These are phyloP conservation scores for Artibeus jamaicensis DNA, from an alignment of 2,797 vertebrate genomes.

Conservation along the genomic window DNA sequence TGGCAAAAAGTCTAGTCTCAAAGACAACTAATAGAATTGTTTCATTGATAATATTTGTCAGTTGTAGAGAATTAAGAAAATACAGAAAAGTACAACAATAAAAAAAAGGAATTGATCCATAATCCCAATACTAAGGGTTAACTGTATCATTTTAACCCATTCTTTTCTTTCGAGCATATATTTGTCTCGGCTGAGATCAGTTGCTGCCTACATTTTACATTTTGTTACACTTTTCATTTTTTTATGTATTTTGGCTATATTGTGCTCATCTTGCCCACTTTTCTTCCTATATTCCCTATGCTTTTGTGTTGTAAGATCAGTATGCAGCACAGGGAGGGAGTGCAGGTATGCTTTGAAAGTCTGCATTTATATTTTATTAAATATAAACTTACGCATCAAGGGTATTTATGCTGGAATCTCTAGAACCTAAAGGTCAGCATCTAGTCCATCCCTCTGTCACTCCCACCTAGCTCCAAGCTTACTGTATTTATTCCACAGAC, in stretches of 20 bases:
- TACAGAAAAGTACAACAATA: background rate
- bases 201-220: background rate
- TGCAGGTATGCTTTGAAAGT: background rate
- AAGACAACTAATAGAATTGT: background rate
- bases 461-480: background rate
- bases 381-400: background rate
- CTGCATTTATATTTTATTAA: background rate
- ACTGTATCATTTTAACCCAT: background rate
- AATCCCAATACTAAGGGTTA: background rate
- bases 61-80: slow-evolving; percentile 4
- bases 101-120: background rate
- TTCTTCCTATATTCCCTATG: background rate
- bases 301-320: background rate
- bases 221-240: background rate
- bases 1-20: background rate
- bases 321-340: background rate
- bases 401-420: background rate
- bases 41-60: background rate
- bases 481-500: background rate
- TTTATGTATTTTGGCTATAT: background rate
- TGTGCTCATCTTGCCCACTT: background rate
- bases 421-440: background rate
- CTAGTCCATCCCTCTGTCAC: background rate
- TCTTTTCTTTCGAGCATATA: background rate
- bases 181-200: background rate